Percentiles rank a stretch among this genome's conserved stretches.
Evolutionary conservation across 2,888 invertebrate genomes (phyloP).

Genomic region (Sarcophaga caerulescens): DNA sequence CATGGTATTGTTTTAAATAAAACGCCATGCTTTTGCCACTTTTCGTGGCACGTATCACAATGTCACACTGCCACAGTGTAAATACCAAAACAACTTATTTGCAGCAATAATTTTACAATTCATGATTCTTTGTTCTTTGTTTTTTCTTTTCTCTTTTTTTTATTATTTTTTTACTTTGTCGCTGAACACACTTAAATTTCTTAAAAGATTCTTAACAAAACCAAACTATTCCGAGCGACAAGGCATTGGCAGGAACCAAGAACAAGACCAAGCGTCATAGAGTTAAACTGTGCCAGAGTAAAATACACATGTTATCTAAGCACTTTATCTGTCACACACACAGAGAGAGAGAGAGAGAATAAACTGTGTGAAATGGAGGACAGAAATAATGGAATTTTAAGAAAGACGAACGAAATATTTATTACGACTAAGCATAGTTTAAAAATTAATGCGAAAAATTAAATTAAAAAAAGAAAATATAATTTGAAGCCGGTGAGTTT

Average conservation of each 20-base stretch:
- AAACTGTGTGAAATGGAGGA: too few relatives aligned
- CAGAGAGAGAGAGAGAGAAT: neutral
- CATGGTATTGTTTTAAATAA: conserved; percentile 2
- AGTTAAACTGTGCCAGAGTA: neutral
- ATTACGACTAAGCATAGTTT: conserved; percentile 27
- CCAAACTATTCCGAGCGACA: conserved; percentile 15
- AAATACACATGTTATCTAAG: conserved; percentile 32
- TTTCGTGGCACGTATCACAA: conserved; percentile 34
- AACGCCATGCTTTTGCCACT: neutral
- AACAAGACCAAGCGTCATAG: neutral
- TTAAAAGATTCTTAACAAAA: neutral
- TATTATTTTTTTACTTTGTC: neutral
- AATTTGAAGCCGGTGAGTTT: too few relatives aligned
- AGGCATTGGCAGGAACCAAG: neutral
- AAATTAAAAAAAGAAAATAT: too few relatives aligned
- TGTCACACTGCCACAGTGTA: conserved; percentile 22
- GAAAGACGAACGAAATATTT: conserved; percentile 6
- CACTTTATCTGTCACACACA: conserved; percentile 14
- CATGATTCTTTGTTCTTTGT: neutral
- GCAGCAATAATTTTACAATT: conserved; percentile 19
- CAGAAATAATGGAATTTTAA: too few relatives aligned
- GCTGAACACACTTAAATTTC: neutral
- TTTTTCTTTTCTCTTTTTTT: neutral
- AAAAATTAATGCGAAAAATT: too few relatives aligned
- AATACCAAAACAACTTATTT: conserved; percentile 49